A percentile compares a stretch with the other conserved stretches of the same genome.
phyloP scores from a whole-genome alignment of 30 jellyfish, hydroid and myxozoan species.

The Chironex yamaguchii region DNA sequence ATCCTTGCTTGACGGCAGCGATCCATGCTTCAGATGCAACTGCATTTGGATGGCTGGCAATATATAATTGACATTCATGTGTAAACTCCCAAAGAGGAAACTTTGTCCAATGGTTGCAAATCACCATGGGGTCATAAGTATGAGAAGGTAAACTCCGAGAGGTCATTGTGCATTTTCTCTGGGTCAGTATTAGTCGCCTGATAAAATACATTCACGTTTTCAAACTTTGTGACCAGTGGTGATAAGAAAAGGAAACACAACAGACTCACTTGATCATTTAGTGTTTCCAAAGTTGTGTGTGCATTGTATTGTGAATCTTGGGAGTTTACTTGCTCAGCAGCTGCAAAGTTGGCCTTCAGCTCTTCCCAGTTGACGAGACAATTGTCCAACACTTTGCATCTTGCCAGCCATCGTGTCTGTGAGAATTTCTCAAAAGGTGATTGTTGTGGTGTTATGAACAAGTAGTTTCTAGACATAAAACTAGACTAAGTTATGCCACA shows the following conservation, averaged over 20 bases:
- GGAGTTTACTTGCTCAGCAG: constrained; percentile 34
- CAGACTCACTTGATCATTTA: constrained; percentile 23
- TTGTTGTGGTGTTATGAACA: too few species aligned
- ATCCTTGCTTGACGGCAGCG: too few species aligned
- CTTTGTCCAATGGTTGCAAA: too few species aligned
- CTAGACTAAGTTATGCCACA: too few species aligned
- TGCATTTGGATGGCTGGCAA: too few species aligned
- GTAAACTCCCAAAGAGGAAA: too few species aligned
- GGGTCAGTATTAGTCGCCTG: constrained; percentile 50
- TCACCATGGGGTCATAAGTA: too few species aligned
- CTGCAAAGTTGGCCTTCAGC: constrained; percentile 44
- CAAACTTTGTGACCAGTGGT: constrained; percentile 55
- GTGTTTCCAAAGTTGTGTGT: constrained; percentile 10
- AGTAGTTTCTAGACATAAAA: too few species aligned
- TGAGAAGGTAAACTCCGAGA: too few species aligned
- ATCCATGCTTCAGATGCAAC: too few species aligned
- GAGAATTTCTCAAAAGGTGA: constrained; percentile 41
- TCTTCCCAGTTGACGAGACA: constrained; percentile 46
- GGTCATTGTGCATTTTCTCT: constrained; percentile 10
- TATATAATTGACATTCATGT: too few species aligned
- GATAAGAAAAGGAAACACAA: constrained; percentile 15
- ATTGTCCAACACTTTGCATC: constrained; percentile 43
- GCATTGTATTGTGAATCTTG: constrained; percentile 14
- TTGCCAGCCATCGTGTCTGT: constrained; percentile 43
- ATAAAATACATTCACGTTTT: constrained; percentile 20